A percentile compares a stretch with the other conserved stretches of the same genome.
phyloP scores from a whole-genome alignment of 2,888 invertebrate genomes.

The Flabesymbios commensalis region DNA sequence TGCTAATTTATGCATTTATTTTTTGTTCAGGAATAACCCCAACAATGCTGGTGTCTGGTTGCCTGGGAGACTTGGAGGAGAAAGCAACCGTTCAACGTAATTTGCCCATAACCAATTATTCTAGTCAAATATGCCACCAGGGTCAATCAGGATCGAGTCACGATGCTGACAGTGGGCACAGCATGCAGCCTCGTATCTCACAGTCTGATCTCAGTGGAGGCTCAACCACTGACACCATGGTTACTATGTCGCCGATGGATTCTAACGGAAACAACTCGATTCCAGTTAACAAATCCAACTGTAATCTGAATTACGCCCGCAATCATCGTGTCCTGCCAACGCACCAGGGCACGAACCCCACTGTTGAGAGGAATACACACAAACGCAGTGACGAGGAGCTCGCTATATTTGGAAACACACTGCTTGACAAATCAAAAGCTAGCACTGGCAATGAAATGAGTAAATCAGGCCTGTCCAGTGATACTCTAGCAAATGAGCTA shows the following conservation, averaged over 20 bases:
- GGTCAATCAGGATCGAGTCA: conserved; percentile 5
- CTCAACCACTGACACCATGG: conserved; percentile 68
- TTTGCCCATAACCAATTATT: background rate
- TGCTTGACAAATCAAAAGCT: conserved; percentile 46
- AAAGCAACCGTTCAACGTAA: conserved; percentile 17
- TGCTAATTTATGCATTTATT: no score
- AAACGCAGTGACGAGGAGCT: conserved; percentile 66
- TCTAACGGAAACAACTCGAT: conserved; percentile 27
- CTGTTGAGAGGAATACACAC: conserved; percentile 76
- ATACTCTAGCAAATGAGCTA: conserved; percentile 36
- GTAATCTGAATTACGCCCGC: conserved; percentile 46
- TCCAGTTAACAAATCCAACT: conserved; percentile 34
- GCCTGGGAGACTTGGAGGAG: conserved; percentile 15
- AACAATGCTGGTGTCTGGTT: conserved; percentile 42
- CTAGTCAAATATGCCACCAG: background rate
- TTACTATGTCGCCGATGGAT: conserved; percentile 68
- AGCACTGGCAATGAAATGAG: background rate
- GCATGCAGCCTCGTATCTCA: background rate
- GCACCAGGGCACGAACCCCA: conserved; percentile 83
- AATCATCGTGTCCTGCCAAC: conserved; percentile 68
- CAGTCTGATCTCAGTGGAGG: conserved; percentile 49
- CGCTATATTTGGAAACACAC: conserved; percentile 60
- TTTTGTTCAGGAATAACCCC: conserved; percentile 66
- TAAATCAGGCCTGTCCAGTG: background rate
- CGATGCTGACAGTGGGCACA: background rate